Conservation (phyloP, 2,113 vertebrate species). For the Megaleporinus macrocephalus region DNA sequence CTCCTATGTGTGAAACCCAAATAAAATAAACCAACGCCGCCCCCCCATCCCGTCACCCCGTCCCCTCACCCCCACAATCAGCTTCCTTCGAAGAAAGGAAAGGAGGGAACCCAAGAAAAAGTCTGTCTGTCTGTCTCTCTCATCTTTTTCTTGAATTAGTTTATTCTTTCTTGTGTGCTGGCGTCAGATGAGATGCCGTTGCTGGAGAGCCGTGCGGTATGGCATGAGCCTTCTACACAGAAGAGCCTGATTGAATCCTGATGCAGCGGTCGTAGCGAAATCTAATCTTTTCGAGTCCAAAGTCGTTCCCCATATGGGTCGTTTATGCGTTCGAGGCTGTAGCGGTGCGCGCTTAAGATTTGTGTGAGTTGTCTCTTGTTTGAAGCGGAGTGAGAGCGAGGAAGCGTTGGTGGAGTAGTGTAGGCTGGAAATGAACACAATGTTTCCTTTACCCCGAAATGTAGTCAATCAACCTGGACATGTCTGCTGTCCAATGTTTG, state of each 20-base stretch:
- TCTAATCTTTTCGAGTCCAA: conserved; percentile 37
- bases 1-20: too few species aligned
- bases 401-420: neutral
- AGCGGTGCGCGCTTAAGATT: neutral
- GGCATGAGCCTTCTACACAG: conserved; percentile 40
- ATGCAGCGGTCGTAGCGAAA: conserved; percentile 55
- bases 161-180: conserved; percentile 49
- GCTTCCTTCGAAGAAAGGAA: neutral
- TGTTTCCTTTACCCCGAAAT: neutral
- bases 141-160: conserved; percentile 48
- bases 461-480: neutral
- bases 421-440: too few species aligned
- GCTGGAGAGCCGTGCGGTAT: conserved; percentile 53
- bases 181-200: conserved; percentile 53
- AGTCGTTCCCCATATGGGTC: conserved; percentile 39
- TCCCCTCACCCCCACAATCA: too few species aligned
- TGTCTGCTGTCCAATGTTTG: too few species aligned
- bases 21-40: too few species aligned
- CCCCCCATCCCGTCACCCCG: too few species aligned
- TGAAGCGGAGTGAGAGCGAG: neutral
- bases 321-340: conserved; percentile 13
- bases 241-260: conserved; percentile 65
- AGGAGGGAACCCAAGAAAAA: neutral
- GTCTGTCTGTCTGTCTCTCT: conserved; percentile 14
- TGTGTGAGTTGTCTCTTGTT: neutral